Conservation (phyloP, 2,888 invertebrate genomes). For the Catocala fraxini region DNA sequence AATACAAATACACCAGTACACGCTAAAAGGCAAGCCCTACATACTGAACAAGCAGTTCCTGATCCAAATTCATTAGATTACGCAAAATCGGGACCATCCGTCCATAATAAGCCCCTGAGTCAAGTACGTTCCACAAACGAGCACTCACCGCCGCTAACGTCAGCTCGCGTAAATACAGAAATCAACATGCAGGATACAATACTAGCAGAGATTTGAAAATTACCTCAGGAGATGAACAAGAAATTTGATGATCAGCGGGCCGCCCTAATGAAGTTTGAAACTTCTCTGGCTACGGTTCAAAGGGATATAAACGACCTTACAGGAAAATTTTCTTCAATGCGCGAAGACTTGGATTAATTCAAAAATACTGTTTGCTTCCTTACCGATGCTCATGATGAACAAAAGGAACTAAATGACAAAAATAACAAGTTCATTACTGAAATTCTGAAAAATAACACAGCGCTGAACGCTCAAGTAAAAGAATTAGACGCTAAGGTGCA, state of each 20-base stretch:
- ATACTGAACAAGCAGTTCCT: too few relatives aligned
- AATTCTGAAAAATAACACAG: background rate
- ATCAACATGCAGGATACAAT: background rate
- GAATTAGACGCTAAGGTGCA: background rate
- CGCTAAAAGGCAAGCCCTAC: too few relatives aligned
- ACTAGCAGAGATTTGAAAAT: background rate
- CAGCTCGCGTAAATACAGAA: background rate
- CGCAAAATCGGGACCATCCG: too few relatives aligned
- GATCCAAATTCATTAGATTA: too few relatives aligned
- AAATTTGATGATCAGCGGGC: background rate
- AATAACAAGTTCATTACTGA: background rate
- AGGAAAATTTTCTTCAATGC: background rate
- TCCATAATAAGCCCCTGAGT: too few relatives aligned
- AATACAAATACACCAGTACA: too few relatives aligned
- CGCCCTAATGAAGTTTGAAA: background rate
- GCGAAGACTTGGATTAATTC: background rate
- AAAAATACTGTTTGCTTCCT: background rate
- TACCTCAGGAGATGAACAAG: background rate
- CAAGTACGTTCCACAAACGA: too few relatives aligned
- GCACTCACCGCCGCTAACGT: too few relatives aligned
- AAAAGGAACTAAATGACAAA: background rate
- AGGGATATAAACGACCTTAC: background rate
- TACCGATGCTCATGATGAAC: background rate
- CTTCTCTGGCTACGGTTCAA: background rate
- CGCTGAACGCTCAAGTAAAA: background rate